Base-by-base conservation (phyloP, 2,888 invertebrate genomes). In the Drepanosiphum platanoidis region DNA sequence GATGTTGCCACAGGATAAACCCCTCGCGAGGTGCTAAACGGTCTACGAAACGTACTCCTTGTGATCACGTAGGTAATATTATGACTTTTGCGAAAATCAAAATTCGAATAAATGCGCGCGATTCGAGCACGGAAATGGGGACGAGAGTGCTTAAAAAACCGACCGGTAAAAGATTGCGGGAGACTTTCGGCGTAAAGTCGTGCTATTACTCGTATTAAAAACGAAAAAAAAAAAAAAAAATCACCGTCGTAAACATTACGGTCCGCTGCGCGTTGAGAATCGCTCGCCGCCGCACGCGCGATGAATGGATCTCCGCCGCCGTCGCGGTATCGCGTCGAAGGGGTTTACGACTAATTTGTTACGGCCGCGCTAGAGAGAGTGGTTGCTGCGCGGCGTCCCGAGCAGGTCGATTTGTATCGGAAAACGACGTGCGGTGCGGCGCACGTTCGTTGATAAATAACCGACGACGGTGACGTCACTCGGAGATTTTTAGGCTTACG, bases 401-500 rank as follows among this genome's bases (percentile, higher is more conserved):
- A 42, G 8, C 42, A 66, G 58, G 71, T 81, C 71, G 36, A 80
- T 70, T 68, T 70, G 71, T 71, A 71, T 81, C 71, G 81, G 58
- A 71, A 71, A 81, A 71, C 61, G n/a, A n/a, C 61, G 52, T 70
- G 13, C 27, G 39, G 58, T n/a, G 30, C 42, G 42, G 30, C 3
- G 27, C 46, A 27, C 39, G 27, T 27, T 42, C 18, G 83, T 75
- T 75, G 66, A 66, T 74, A 66, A 83, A 83, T 83, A 83, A 83
- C n/a, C 30, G 61, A 9, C 42, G 39, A n/a, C 32, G 72, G 32
- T 75, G 83, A 83, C 83, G 83, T 83, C 83, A 83, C 42, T 42
- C 64, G 83, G 75, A 46, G 74, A 83, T 83, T 83, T 82, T 82
- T 82, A 42, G 64, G 61, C 64, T 83, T 83, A 75, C 42, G 34